phyloP scores from a whole-genome alignment of 2,113 vertebrate species.

The Mirza zaza region DNA sequence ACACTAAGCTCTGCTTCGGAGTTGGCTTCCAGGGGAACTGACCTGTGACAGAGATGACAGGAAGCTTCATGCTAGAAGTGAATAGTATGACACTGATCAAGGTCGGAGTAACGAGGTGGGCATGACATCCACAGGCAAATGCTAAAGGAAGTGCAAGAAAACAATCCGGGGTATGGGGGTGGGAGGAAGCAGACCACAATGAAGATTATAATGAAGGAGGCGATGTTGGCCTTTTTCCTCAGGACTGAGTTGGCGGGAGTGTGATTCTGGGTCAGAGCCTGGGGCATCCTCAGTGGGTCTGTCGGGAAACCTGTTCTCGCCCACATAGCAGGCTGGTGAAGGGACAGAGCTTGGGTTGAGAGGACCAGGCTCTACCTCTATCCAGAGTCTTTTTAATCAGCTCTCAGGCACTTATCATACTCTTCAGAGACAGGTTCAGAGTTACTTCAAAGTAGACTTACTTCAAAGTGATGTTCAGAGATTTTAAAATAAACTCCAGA shows the following conservation, averaged over 20 bases:
- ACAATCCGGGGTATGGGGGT: accelerated
- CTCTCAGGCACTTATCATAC: background rate
- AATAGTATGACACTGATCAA: background rate
- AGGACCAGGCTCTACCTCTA: background rate
- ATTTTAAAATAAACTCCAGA: constrained; percentile 64
- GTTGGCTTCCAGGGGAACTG: background rate
- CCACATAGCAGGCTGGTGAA: background rate
- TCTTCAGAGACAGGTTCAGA: constrained; percentile 37
- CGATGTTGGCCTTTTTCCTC: background rate
- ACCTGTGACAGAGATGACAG: background rate
- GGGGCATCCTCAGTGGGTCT: background rate
- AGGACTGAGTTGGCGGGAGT: background rate
- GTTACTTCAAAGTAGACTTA: constrained; percentile 27
- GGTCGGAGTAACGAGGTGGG: background rate
- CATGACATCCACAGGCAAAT: background rate
- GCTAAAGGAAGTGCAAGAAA: background rate
- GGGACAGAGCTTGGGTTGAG: background rate
- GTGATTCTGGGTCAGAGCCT: background rate
- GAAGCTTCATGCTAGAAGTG: background rate
- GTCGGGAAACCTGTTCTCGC: background rate
- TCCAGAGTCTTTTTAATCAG: background rate
- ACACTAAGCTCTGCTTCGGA: background rate
- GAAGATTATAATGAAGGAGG: background rate
- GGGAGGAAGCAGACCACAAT: background rate
- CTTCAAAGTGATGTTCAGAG: constrained; percentile 65